phyloP scores from a whole-genome alignment of 2,888 invertebrate species.

The Emmelina monodactyla region DNA sequence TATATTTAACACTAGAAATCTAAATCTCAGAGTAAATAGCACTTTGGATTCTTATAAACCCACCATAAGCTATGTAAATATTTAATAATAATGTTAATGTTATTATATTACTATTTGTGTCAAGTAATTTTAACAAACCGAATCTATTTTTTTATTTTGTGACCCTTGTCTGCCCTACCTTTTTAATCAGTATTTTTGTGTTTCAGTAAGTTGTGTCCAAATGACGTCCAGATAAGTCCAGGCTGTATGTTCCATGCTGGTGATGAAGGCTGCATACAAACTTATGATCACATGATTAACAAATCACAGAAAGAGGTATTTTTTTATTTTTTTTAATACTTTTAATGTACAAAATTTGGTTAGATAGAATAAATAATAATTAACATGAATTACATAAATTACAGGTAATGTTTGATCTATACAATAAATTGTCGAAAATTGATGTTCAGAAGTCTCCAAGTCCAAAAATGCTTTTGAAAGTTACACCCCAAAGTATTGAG shows the following conservation, averaged over 20 bases:
- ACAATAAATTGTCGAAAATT: constrained; percentile 52
- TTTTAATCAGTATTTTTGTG: not conserved
- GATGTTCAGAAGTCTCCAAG: constrained; percentile 52
- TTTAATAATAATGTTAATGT: no score
- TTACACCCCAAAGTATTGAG: constrained; percentile 56
- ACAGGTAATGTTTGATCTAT: constrained; percentile 50
- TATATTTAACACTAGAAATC: no score
- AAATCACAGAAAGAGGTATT: constrained; percentile 49
- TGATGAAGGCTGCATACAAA: constrained; percentile 42
- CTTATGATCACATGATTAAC: constrained; percentile 56
- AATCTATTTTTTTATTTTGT: not conserved
- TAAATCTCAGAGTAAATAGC: no score
- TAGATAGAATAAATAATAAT: no score
- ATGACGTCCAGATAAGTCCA: constrained; percentile 44
- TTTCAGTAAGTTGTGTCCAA: constrained; percentile 35
- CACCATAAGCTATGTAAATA: no score
- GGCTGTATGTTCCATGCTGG: constrained; percentile 44
- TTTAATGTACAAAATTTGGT: no score
- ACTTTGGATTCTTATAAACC: no score
- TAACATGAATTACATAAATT: not conserved
- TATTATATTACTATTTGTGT: no score
- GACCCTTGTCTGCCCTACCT: not conserved
- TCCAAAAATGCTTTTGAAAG: constrained; percentile 42
- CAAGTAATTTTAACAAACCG: not conserved
- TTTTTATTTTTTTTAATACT: not conserved